Conservation (phyloP, 2,888 invertebrate genomes). For the Keiferia lycopersicella region DNA sequence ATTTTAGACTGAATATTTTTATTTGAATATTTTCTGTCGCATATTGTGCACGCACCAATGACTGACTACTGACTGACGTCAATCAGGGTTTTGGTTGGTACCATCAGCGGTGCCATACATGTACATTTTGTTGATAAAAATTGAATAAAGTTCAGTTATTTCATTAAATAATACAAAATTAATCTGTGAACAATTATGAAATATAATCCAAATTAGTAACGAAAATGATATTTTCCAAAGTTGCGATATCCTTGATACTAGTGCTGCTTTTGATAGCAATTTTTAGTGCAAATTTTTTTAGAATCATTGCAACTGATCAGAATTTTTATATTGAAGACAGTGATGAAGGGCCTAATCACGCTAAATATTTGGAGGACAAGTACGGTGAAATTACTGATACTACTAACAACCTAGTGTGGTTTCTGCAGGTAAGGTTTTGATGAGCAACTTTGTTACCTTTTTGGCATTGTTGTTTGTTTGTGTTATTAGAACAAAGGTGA, state of each 20-base stretch:
- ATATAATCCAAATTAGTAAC: constrained; percentile 1
- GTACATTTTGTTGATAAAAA: neutral
- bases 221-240: constrained; percentile 84
- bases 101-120: neutral
- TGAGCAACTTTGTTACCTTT: neutral
- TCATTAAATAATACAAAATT: constrained; percentile 1
- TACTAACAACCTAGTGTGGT: constrained; percentile 85
- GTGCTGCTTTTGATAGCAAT: constrained; percentile 84
- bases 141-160: neutral
- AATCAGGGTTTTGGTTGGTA: neutral
- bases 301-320: constrained; percentile 83
- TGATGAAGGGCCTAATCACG: constrained; percentile 58
- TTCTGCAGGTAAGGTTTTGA: constrained; percentile 84
- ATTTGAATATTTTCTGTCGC: too few species aligned
- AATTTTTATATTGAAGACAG: constrained; percentile 63
- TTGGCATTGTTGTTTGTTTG: neutral
- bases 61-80: neutral
- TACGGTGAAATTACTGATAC: constrained; percentile 78
- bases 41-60: too few species aligned
- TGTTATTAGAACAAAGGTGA: neutral
- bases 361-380: constrained; percentile 58
- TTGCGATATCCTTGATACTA: constrained; percentile 81
- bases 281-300: constrained; percentile 85
- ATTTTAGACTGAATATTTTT: too few species aligned
- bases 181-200: constrained; percentile 14